phyloP scores from a whole-genome alignment of 2,888 invertebrate genomes.

The Drosophila pegasa region DNA sequence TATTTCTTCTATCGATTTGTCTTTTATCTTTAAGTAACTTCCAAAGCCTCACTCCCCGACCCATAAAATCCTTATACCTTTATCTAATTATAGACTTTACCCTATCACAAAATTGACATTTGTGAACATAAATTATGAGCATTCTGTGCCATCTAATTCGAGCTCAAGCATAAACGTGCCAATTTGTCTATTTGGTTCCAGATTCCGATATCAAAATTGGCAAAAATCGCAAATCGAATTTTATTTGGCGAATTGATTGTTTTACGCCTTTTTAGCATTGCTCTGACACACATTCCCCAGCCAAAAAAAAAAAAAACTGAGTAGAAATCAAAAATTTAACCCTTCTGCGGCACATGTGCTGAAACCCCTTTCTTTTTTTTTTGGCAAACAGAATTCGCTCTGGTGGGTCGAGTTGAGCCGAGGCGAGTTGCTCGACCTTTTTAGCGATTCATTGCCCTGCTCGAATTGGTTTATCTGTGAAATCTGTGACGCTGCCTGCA shows the following conservation, averaged over 20 bases:
- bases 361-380: slow-evolving; percentile 56
- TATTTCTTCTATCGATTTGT: no score
- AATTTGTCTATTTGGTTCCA: slow-evolving; percentile 64
- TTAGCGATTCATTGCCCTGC: slow-evolving; percentile 83
- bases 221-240: slow-evolving; percentile 71
- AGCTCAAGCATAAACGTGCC: slow-evolving; percentile 52
- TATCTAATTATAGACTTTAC: not conserved
- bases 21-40: not conserved
- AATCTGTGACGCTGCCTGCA: slow-evolving; percentile 75
- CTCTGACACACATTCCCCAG: slow-evolving; percentile 60
- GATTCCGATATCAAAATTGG: slow-evolving; percentile 40
- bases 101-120: slow-evolving; percentile 20
- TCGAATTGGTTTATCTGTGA: slow-evolving; percentile 84
- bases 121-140: slow-evolving; percentile 47
- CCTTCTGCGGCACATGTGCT: slow-evolving; percentile 66
- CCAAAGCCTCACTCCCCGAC: not conserved
- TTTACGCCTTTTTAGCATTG: slow-evolving; percentile 76
- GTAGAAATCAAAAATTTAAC: slow-evolving; percentile 38
- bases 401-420: slow-evolving; percentile 63
- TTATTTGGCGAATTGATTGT: slow-evolving; percentile 76
- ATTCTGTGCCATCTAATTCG: slow-evolving; percentile 31
- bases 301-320: slow-evolving; percentile 11
- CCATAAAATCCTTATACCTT: not conserved
- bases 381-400: slow-evolving; percentile 75
- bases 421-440: slow-evolving; percentile 69